Conservation (phyloP, 1,140 invertebrate genomes). For the Macrobrachium rosenbergii region DNA sequence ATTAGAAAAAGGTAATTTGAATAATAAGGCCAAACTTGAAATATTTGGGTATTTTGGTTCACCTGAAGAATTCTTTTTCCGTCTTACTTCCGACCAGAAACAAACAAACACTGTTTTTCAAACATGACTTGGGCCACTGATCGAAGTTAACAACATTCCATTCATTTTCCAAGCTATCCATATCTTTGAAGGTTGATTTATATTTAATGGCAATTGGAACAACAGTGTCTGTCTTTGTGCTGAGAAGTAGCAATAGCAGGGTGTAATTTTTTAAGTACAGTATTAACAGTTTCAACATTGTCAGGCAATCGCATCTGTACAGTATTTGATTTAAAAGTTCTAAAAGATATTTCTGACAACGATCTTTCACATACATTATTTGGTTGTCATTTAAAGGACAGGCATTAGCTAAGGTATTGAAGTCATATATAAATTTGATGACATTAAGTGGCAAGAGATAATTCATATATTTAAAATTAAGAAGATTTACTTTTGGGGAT, state of each 20-base stretch:
- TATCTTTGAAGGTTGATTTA: neutral
- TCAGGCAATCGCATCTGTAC: too few species aligned
- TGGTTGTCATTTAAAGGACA: conserved; percentile 24
- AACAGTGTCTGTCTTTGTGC: neutral
- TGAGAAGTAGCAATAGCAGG: neutral
- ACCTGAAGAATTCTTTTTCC: neutral
- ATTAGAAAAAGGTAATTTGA: too few species aligned
- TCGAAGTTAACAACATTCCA: conserved; percentile 2
- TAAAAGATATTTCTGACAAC: conserved; percentile 3
- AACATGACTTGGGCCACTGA: neutral
- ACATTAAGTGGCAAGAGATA: too few species aligned
- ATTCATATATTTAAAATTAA: too few species aligned
- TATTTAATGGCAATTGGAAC: neutral
- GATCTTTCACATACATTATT: conserved; percentile 3
- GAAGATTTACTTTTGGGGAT: too few species aligned
- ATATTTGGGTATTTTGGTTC: too few species aligned
- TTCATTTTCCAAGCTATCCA: too few species aligned
- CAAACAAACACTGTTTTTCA: neutral
- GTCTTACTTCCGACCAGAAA: too few species aligned
- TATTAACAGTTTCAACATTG: neutral
- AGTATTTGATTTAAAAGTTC: neutral
- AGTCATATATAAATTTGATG: too few species aligned
- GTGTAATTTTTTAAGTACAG: neutral
- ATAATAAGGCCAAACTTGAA: too few species aligned
- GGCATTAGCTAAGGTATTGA: conserved; percentile 17